phyloP scores from a whole-genome alignment of 2,113 vertebrate genomes.

The Ameiurus melas region DNA sequence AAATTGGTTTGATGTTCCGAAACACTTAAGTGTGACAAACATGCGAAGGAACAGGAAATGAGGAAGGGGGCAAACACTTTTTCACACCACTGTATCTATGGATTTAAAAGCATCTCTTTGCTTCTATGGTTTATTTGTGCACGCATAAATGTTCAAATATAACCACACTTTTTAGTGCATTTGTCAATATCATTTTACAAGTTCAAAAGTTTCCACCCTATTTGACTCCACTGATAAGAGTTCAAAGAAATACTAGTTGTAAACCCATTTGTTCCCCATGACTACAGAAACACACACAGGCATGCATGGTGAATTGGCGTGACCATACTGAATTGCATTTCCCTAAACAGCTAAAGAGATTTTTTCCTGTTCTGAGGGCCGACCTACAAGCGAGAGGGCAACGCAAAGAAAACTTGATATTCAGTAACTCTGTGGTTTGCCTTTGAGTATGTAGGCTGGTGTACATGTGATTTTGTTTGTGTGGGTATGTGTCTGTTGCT shows the following conservation, averaged over 20 bases:
- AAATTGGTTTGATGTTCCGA: no score
- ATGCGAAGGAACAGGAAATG: no score
- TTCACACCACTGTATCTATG: no score
- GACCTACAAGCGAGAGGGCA: not conserved
- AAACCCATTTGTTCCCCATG: conserved; percentile 3
- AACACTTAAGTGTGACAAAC: no score
- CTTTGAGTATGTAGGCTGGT: not conserved
- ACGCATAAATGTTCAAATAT: not conserved
- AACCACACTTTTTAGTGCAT: not conserved
- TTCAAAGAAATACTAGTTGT: not conserved
- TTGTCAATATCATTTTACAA: not conserved
- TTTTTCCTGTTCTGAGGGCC: not conserved
- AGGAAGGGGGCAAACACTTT: no score
- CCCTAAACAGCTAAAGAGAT: conserved; percentile 27
- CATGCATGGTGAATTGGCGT: conserved; percentile 9
- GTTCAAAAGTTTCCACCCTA: not conserved
- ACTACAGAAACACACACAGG: conserved; percentile 5
- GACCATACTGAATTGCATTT: conserved; percentile 35
- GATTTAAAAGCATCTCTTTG: not conserved
- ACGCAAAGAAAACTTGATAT: conserved; percentile 24
- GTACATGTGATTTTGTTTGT: conserved; percentile 20
- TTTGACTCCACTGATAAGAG: not conserved
- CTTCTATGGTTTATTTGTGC: not conserved
- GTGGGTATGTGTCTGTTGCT: conserved; percentile 36
- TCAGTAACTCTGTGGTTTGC: not conserved